Evolutionary conservation across 2,888 invertebrate species (phyloP).

Genomic region (Chaitophorus viminalis): DNA sequence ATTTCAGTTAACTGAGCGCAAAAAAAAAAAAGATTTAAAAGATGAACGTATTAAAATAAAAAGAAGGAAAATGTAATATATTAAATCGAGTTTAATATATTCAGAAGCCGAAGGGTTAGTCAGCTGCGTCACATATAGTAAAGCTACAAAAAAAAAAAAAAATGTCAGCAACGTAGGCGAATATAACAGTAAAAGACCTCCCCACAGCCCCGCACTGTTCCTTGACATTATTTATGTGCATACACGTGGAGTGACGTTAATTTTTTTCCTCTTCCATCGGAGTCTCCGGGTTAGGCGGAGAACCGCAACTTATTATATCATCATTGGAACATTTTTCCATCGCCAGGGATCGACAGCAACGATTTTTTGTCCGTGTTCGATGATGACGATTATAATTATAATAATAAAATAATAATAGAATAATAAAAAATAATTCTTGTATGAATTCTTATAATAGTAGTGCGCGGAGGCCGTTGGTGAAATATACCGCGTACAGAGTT

Average conservation of each 20-base stretch:
- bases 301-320: background rate
- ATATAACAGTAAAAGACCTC: background rate
- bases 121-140: constrained; percentile 14
- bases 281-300: constrained; percentile 16
- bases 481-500: background rate
- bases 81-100: constrained; percentile 51
- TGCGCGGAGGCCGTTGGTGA: background rate
- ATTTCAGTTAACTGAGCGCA: constrained; percentile 24
- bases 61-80: constrained; percentile 33
- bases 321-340: no score
- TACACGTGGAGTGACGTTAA: constrained; percentile 14
- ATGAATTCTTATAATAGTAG: background rate
- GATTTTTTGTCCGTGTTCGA: background rate
- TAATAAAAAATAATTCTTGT: background rate
- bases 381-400: no score
- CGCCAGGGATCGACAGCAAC: no score
- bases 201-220: background rate
- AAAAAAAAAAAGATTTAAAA: constrained; percentile 41
- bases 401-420: no score
- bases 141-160: constrained; percentile 4
- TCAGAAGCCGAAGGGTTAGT: constrained; percentile 33
- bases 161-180: background rate
- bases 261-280: background rate
- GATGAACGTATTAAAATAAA: constrained; percentile 24
- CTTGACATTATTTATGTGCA: background rate